Conservation (phyloP, 2,113 vertebrate genomes). For the Notiomystis cincta region DNA sequence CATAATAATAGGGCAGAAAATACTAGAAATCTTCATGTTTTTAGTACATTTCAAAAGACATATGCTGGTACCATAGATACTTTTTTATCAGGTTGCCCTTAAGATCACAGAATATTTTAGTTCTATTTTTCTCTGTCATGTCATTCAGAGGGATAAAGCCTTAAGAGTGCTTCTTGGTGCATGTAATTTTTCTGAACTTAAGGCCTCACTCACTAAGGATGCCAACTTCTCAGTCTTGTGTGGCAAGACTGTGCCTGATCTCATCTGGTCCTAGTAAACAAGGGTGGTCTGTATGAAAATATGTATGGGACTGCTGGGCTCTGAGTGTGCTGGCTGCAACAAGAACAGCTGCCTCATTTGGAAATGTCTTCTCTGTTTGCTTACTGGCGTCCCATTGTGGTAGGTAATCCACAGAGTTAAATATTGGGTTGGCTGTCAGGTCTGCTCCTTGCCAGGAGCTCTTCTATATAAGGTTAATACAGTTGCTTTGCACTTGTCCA, state of each 20-base stretch:
- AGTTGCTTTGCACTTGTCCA: conserved; percentile 50
- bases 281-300: background rate
- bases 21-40: background rate
- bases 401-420: background rate
- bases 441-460: background rate
- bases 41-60: background rate
- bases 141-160: background rate
- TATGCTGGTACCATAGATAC: background rate
- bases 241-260: background rate
- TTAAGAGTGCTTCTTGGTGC: background rate
- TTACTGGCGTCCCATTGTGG: background rate
- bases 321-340: background rate
- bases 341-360: conserved; percentile 7
- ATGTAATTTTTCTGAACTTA: background rate
- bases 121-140: background rate
- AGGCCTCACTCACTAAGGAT: background rate
- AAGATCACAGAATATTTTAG: background rate
- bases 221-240: background rate
- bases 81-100: background rate
- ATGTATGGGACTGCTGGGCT: background rate
- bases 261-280: background rate
- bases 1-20: background rate
- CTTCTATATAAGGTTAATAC: conserved; percentile 12
- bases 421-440: background rate
- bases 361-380: background rate